phyloP scores from a whole-genome alignment of 1,140 invertebrate species.

The Lordiphosa mommai region DNA sequence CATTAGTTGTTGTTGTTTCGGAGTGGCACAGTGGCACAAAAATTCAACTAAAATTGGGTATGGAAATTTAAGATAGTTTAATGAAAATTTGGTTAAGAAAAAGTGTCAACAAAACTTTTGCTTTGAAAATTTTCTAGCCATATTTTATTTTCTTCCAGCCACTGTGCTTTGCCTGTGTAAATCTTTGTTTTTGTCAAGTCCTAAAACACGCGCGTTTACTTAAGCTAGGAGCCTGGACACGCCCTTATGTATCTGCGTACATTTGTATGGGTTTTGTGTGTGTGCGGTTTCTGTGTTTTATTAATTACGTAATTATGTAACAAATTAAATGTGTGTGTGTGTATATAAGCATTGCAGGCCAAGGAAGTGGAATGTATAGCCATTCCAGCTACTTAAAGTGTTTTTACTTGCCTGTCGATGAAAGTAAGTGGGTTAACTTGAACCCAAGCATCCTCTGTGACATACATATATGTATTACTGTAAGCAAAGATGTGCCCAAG shows the following conservation, averaged over 20 bases:
- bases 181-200: conserved; percentile 53
- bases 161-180: conserved; percentile 33
- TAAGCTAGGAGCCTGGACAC: conserved; percentile 31
- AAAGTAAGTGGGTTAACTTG: conserved; percentile 56
- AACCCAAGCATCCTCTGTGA: conserved; percentile 14
- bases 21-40: no score
- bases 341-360: conserved; percentile 1
- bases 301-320: conserved; percentile 75
- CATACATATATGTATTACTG: background rate
- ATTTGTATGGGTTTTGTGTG: conserved; percentile 2
- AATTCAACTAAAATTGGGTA: no score
- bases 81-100: no score
- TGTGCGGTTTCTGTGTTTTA: conserved; percentile 48
- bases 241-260: conserved; percentile 14
- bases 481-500: background rate
- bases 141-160: no score
- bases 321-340: conserved; percentile 75
- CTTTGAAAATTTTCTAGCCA: no score
- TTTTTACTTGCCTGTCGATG: conserved; percentile 32
- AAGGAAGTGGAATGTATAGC: conserved; percentile 14
- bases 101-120: no score
- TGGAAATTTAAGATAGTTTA: no score
- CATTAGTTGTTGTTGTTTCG: conserved; percentile 22
- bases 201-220: conserved; percentile 46
- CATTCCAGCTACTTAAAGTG: conserved; percentile 49